Evolutionary conservation across 2,888 invertebrate genomes (phyloP).

Genomic region (Pteria penguin): DNA sequence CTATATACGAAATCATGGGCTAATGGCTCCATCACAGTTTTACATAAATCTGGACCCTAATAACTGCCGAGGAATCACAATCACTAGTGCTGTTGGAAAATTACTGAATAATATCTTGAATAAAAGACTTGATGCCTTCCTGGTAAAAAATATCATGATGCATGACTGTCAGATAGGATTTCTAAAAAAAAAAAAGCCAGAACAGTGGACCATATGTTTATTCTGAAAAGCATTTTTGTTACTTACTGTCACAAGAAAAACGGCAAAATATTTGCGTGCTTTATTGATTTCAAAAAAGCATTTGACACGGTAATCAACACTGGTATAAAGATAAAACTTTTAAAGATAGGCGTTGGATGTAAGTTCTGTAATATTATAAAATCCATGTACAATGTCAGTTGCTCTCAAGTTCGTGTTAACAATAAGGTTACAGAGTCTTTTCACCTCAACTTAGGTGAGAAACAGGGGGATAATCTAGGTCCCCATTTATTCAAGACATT

Average conservation of each 20-base stretch:
- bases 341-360: background rate
- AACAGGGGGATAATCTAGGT: slow-evolving; percentile 27
- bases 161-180: slow-evolving; percentile 34
- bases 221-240: background rate
- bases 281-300: slow-evolving; percentile 26
- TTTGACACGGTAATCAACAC: slow-evolving; percentile 20
- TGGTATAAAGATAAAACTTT: slow-evolving; percentile 5
- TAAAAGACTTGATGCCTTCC: slow-evolving; percentile 14
- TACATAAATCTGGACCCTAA: slow-evolving; percentile 29
- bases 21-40: background rate
- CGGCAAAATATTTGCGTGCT: slow-evolving; percentile 14
- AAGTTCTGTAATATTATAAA: slow-evolving; percentile 18
- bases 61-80: slow-evolving; percentile 30
- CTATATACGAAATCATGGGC: slow-evolving; percentile 11
- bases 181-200: slow-evolving; percentile 20
- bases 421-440: background rate
- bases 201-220: slow-evolving; percentile 32
- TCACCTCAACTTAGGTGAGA: slow-evolving; percentile 1
- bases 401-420: slow-evolving; percentile 8
- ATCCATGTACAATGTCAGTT: slow-evolving; percentile 11
- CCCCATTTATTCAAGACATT: slow-evolving; percentile 22
- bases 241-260: slow-evolving; percentile 6
- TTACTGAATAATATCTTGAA: slow-evolving; percentile 31
- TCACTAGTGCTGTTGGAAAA: slow-evolving; percentile 28
- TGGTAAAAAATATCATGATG: slow-evolving; percentile 17